Conservation (phyloP, 2,113 vertebrate genomes). For the Rhadina sibilatrix region DNA sequence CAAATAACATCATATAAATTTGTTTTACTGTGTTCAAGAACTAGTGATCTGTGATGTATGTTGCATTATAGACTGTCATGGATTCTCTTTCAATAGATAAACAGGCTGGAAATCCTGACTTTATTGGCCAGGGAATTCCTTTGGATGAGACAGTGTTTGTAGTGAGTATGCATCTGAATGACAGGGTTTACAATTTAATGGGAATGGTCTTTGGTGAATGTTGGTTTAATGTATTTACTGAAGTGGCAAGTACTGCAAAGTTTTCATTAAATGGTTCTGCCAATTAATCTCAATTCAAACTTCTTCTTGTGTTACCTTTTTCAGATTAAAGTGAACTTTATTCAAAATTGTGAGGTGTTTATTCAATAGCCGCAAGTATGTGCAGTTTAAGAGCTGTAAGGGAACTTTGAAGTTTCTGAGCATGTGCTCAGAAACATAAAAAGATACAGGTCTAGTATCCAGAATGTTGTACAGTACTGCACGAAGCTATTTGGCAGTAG, state of each 20-base stretch:
- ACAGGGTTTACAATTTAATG: background rate
- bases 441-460: background rate
- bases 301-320: background rate
- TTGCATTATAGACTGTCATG: background rate
- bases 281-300: background rate
- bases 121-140: background rate
- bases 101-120: background rate
- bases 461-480: background rate
- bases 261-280: background rate
- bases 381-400: background rate
- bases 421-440: background rate
- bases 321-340: background rate
- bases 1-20: background rate
- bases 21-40: background rate
- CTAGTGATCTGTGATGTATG: background rate
- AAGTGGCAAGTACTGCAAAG: background rate
- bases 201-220: background rate
- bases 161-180: background rate
- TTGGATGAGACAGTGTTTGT: background rate
- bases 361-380: background rate
- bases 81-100: background rate
- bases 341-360: background rate
- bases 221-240: background rate
- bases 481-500: background rate
- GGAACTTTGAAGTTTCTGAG: background rate